Evolutionary conservation across 1,140 invertebrate genomes (phyloP).

Genomic region (Mamestra configurata): DNA sequence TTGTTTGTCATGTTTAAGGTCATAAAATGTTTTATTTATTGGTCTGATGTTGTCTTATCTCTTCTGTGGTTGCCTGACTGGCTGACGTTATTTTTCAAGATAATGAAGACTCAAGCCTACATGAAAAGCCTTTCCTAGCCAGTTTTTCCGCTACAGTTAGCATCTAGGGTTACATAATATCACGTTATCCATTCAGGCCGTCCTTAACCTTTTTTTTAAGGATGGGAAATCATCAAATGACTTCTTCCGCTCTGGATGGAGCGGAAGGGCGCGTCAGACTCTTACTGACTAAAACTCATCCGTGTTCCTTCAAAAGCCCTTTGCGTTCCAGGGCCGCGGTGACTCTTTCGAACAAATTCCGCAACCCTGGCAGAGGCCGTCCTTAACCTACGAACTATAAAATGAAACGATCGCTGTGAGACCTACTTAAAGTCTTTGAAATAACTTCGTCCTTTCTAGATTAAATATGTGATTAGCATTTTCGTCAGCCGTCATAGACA

Average conservation of each 20-base stretch:
- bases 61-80: not conserved
- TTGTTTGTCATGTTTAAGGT: conserved; percentile 13
- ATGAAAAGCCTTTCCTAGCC: not conserved
- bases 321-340: no score
- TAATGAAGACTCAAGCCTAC: not conserved
- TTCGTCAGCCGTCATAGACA: not conserved
- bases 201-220: not conserved
- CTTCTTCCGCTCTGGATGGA: no score
- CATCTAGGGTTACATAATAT: not conserved
- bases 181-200: not conserved
- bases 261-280: no score
- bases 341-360: no score
- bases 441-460: not conserved
- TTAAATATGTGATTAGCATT: not conserved
- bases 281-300: no score
- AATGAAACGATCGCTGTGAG: not conserved
- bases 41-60: not conserved
- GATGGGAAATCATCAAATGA: no score
- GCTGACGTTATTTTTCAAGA: not conserved
- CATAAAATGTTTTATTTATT: conserved; percentile 12
- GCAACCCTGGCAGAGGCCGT: no score
- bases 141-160: not conserved
- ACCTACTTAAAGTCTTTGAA: not conserved
- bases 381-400: not conserved
- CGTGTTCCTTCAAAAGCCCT: no score